Conservation (phyloP, 2,888 invertebrate species). For the Erebia aethiops region DNA sequence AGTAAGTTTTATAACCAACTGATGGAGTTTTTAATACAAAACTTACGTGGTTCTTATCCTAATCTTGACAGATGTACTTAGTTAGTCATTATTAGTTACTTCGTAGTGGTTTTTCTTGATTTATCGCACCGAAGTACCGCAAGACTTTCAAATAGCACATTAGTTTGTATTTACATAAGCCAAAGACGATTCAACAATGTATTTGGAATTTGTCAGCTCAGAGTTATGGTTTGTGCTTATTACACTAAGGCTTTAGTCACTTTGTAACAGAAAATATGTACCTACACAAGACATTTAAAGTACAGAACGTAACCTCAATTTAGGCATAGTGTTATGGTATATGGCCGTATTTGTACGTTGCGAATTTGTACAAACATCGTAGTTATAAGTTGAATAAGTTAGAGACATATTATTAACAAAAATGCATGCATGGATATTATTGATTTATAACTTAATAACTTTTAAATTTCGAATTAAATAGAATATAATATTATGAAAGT, state of each 20-base stretch:
- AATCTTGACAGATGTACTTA: neutral
- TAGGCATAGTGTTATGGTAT: slow-evolving; percentile 31
- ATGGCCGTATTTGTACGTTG: slow-evolving; percentile 41
- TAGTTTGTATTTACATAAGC: slow-evolving; percentile 38
- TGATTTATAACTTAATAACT: too few species aligned
- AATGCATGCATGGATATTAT: neutral
- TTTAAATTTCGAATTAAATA: too few species aligned
- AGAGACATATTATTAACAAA: slow-evolving; percentile 13
- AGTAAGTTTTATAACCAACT: too few species aligned
- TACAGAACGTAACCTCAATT: slow-evolving; percentile 46
- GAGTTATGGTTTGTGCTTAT: slow-evolving; percentile 26
- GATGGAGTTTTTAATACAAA: too few species aligned
- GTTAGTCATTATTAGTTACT: too few species aligned
- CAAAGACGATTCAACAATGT: slow-evolving; percentile 35
- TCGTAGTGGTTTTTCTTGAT: too few species aligned
- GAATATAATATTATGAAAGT: too few species aligned
- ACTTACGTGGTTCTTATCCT: too few species aligned
- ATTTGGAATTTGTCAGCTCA: slow-evolving; percentile 27
- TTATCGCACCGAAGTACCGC: neutral
- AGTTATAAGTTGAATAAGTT: slow-evolving; percentile 27
- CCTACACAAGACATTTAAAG: slow-evolving; percentile 38
- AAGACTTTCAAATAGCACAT: neutral
- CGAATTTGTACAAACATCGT: slow-evolving; percentile 43
- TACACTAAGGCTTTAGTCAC: slow-evolving; percentile 23
- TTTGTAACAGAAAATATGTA: slow-evolving; percentile 34